These are phyloP conservation scores for Ephialtes manifestator DNA, from an alignment of 2,888 invertebrate genomes.

Conservation along the genomic window DNA sequence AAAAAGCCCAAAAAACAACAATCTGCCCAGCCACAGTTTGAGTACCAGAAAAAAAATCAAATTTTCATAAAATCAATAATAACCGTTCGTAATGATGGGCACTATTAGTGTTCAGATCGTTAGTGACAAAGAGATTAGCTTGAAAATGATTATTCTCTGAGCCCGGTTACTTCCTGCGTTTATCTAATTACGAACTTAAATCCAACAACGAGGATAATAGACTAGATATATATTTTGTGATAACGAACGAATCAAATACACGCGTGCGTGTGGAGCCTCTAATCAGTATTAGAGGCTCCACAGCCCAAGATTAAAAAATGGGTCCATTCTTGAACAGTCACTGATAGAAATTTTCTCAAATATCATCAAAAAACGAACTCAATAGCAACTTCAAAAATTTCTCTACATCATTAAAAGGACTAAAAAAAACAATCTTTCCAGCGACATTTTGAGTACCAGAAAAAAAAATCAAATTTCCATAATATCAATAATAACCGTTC, in stretches of 20 bases:
- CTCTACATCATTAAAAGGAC: no score
- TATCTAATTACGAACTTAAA: conserved; percentile 15
- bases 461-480: background rate
- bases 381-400: no score
- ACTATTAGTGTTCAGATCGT: background rate
- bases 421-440: no score
- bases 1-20: no score
- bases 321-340: no score
- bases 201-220: conserved; percentile 2
- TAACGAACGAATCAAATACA: background rate
- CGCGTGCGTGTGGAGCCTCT: no score
- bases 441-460: no score
- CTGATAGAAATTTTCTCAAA: no score
- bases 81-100: background rate
- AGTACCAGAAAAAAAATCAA: background rate
- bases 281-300: no score
- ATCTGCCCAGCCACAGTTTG: no score
- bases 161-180: background rate
- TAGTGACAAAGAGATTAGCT: background rate
- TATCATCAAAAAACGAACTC: no score
- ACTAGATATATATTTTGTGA: background rate
- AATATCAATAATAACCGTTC: background rate
- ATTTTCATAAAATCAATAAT: background rate
- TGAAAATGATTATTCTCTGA: background rate
- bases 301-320: no score